Evolutionary conservation across 2,888 invertebrate genomes (phyloP).

Genomic region (Cheiracanthium punctorium): DNA sequence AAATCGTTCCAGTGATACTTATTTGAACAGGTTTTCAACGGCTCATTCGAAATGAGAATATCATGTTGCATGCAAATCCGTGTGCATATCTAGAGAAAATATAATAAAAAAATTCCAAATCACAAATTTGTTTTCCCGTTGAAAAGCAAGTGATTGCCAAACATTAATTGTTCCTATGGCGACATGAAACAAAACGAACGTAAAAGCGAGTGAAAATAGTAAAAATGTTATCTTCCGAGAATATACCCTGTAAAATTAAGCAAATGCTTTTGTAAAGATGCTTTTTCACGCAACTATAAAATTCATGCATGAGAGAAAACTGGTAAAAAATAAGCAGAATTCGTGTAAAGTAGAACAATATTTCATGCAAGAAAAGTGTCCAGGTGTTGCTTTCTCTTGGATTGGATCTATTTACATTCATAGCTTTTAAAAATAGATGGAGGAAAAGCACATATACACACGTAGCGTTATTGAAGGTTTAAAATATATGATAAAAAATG

Average conservation of each 20-base stretch:
- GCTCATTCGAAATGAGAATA: too few relatives aligned
- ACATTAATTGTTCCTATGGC: slow-evolving; percentile 28
- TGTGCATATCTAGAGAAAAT: background rate
- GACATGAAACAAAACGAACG: slow-evolving; percentile 26
- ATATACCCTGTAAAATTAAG: background rate
- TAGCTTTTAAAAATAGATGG: too few relatives aligned
- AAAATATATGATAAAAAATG: too few relatives aligned
- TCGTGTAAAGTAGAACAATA: background rate
- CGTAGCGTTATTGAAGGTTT: too few relatives aligned
- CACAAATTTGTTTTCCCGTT: slow-evolving; percentile 29
- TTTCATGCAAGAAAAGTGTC: background rate
- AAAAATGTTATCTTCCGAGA: slow-evolving; percentile 1
- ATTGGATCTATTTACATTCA: too few relatives aligned
- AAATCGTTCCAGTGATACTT: too few relatives aligned
- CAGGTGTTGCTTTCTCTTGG: background rate
- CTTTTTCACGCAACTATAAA: slow-evolving; percentile 9
- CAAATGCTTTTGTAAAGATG: background rate
- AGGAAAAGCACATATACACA: too few relatives aligned
- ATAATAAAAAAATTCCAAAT: slow-evolving; percentile 22
- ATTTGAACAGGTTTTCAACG: too few relatives aligned
- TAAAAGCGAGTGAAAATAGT: background rate
- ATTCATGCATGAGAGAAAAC: background rate
- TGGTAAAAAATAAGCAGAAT: slow-evolving; percentile 1
- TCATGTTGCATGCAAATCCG: background rate
- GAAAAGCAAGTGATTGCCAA: slow-evolving; percentile 13